Base-by-base conservation (phyloP, 1,140 invertebrate species). In the Eupeodes corollae region DNA sequence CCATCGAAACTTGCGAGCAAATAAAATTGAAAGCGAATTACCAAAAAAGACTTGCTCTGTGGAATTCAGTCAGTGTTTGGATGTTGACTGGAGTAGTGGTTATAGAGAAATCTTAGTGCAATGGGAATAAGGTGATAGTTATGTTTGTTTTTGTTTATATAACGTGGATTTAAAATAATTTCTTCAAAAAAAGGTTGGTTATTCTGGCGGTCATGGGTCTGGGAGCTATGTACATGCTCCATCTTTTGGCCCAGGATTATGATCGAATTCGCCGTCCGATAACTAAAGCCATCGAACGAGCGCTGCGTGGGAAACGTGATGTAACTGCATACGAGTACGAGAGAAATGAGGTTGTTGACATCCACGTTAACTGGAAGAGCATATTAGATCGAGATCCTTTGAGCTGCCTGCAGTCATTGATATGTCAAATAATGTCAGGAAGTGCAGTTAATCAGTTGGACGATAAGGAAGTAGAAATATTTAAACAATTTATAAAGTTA, bases 231-330 rank as follows among this genome's bases (percentile, higher is more conserved):
- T 73, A 71, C 47, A 67, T 73, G 59, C 54, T 73, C 48, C 72
- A 73, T 54, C 56, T 70, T 31, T 52, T 73, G 26, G 72, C 72
- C 0, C 63, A 70, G 50, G 72, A 73, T 47, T 73, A 62, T 56
- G 68, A 62, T 41, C 69, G 66, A 48, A 71, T 72, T 42, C 54
- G 63, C 5, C 47, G 46, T 10, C 64, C 61, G 3, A 56, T 66
- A 26, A n/a, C n/a, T n/a, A 59, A 57, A 0, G 52, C 53, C 14
- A 44, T 61, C 10, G 51, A 57, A 6, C 54, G 56, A 16, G 46
- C 59, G 13, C 21, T 21, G 38, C 46, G 63, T n/a, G 47, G 52
- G 6, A 59, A 56, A 26, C 55, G 63, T 18, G 49, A 44, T 43
- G 40, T 19, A 40, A 39, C 0, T 47, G 12, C 6, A 42, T 15